Evolutionary conservation across 2,888 invertebrate species (phyloP), one percentile per base, ranked within the genome.

Genomic region (Rhagium mordax): DNA sequence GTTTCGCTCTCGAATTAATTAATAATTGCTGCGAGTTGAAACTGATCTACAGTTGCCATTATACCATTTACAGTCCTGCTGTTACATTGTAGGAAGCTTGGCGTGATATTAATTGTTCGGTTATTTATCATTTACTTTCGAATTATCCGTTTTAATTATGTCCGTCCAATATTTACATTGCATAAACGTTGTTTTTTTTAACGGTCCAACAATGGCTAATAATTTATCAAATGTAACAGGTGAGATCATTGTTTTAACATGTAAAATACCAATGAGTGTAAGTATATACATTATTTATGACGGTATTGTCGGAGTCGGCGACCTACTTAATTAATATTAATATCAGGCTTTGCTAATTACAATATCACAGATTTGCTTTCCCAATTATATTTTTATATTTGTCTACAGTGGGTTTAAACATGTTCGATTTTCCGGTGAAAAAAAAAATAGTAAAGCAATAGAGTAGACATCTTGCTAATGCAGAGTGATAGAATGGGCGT

Each of bases 101-200:
- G 75, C 75, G 75, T 75, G 75, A 75, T 75, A 75, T 75, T 75
- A 75, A 75, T 72, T 66, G 75, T 72, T 68, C 48, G 70, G 64
- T 70, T 68, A 64, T 72, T 70, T 70, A 75, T 72, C 75, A 75
- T 72, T 53, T 75, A 75, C 75, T 72, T 75, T 75, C 72, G 72
- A 72, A 72, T 72, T 70, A 69, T 61, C 72, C 62, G 21, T 68
- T 70, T 57, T 62, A 72, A 64, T 69, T 51, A 61, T 59, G 65
- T 21, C 65, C 8, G 49, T 57, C 65, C 64, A 55, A 70, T 74
- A 72, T 74, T 71, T 75, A 47, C 70, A 60, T 71, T 71, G 68
- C 72, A 64, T 67, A 13, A 72, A 72, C 62, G 64, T 67, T 70
- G 68, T 66, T 72, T 72, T 60, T n/a, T 70, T 68, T 70, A 60